A percentile compares a stretch with the other conserved stretches of the same genome.
These are phyloP conservation scores for Percopsis omiscomaycus DNA, from an alignment of 2,797 vertebrate genomes.

Conservation along the genomic window DNA sequence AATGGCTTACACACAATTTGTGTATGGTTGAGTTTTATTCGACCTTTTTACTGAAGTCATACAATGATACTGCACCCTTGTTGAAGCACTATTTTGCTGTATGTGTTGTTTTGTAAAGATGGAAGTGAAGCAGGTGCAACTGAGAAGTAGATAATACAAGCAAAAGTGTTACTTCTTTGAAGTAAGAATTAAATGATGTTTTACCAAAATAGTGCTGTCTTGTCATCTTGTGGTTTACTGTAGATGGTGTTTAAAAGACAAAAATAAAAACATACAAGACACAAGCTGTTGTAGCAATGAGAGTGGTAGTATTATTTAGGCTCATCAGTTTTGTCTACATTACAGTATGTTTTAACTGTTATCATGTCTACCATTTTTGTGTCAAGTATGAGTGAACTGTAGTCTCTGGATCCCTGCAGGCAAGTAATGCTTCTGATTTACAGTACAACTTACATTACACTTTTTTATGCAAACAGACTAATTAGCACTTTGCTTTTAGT, in stretches of 20 bases:
- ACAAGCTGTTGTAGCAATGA: neutral
- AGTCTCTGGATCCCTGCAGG: conserved; percentile 24
- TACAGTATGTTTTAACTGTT: neutral
- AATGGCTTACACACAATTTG: conserved; percentile 24
- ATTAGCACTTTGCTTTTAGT: conserved; percentile 51
- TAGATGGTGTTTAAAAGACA: neutral
- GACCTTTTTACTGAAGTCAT: conserved; percentile 45
- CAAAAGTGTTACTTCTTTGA: conserved; percentile 54
- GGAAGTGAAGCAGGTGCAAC: conserved; percentile 43
- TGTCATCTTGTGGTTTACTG: neutral
- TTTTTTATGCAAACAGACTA: conserved; percentile 38
- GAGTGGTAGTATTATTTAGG: neutral
- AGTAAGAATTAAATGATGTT: conserved; percentile 66
- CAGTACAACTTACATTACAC: conserved; percentile 26
- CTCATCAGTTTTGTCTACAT: neutral
- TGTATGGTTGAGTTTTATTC: conserved; percentile 77
- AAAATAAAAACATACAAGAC: too few relatives aligned
- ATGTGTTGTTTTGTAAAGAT: conserved; percentile 45
- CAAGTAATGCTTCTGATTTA: conserved; percentile 32
- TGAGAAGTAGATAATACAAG: conserved; percentile 26
- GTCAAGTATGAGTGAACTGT: neutral
- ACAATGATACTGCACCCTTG: conserved; percentile 26
- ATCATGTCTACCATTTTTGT: conserved; percentile 2
- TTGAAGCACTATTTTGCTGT: conserved; percentile 51
- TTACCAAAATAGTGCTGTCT: conserved; percentile 33